A percentile compares a stretch with the other conserved stretches of the same genome.
Evolutionary conservation across 2,797 vertebrate species (phyloP).

Genomic region (Ctenopoma kingsleyae): DNA sequence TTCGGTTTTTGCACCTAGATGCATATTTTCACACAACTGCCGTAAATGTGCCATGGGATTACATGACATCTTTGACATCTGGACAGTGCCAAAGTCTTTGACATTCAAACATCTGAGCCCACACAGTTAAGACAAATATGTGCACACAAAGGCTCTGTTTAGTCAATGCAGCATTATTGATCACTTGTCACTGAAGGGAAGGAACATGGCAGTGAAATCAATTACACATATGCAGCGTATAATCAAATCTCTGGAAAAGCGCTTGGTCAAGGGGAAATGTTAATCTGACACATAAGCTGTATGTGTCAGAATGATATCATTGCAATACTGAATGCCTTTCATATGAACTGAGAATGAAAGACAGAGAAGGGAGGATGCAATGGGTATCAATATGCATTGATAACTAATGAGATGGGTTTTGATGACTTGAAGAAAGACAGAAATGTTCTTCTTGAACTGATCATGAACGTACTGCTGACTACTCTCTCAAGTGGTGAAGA

Average conservation of each 20-base stretch:
- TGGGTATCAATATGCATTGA: constrained; percentile 54
- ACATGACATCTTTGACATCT: constrained; percentile 13
- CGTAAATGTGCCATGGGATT: constrained; percentile 3
- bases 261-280: constrained; percentile 70
- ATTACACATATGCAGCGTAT: constrained; percentile 76
- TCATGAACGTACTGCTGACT: neutral
- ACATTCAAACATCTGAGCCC: constrained; percentile 54
- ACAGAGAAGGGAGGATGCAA: constrained; percentile 19
- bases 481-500: constrained; percentile 25
- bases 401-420: constrained; percentile 51
- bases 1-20: neutral
- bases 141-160: constrained; percentile 40
- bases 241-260: constrained; percentile 75
- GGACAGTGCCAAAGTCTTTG: constrained; percentile 41
- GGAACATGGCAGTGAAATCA: constrained; percentile 78
- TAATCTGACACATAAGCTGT: constrained; percentile 55
- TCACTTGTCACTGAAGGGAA: constrained; percentile 77
- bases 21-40: constrained; percentile 4
- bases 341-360: constrained; percentile 11
- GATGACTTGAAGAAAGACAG: constrained; percentile 34
- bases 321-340: constrained; percentile 46
- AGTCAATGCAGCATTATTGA: constrained; percentile 79
- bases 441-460: constrained; percentile 19
- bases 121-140: constrained; percentile 45
- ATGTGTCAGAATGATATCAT: constrained; percentile 55